Percentiles rank a stretch among this genome's conserved stretches.
phyloP scores from a whole-genome alignment of 1,140 invertebrate species.

The Drosophila grimshawi region DNA sequence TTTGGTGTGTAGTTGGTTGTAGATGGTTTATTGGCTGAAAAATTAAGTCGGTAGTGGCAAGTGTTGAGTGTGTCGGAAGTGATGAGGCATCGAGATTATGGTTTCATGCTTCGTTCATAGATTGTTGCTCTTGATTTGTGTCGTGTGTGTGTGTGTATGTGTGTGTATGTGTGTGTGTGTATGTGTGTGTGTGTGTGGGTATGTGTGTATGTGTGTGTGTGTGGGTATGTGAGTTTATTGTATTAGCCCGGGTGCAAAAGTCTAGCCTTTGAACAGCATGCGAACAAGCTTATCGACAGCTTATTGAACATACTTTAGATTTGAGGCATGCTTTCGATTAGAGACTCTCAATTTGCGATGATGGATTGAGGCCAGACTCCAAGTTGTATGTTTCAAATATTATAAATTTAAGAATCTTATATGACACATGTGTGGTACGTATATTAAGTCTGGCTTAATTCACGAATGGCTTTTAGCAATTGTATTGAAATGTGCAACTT shows the following conservation, averaged over 20 bases:
- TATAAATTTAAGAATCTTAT: neutral
- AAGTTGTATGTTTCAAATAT: neutral
- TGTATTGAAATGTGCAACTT: neutral
- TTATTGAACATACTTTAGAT: neutral
- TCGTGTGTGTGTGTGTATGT: slow-evolving; percentile 1
- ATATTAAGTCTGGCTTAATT: too few species aligned
- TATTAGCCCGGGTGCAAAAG: slow-evolving; percentile 12
- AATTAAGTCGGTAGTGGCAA: slow-evolving; percentile 52
- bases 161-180: neutral
- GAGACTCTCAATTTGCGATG: neutral
- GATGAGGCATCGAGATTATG: slow-evolving; percentile 58
- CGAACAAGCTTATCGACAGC: slow-evolving; percentile 2
- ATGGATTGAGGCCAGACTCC: neutral
- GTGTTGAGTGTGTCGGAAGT: slow-evolving; percentile 47
- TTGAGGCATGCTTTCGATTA: neutral
- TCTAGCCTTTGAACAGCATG: neutral
- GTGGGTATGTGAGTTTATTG: neutral
- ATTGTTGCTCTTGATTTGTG: slow-evolving; percentile 25
- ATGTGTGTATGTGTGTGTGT: neutral
- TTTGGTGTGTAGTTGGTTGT: slow-evolving; percentile 48
- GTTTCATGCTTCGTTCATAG: slow-evolving; percentile 36
- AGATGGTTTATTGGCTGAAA: slow-evolving; percentile 67
- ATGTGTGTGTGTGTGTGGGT: neutral
- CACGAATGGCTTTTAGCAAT: neutral
- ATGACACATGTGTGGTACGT: neutral